phyloP scores from a whole-genome alignment of 2,113 vertebrate species.

The Mus pahari region DNA sequence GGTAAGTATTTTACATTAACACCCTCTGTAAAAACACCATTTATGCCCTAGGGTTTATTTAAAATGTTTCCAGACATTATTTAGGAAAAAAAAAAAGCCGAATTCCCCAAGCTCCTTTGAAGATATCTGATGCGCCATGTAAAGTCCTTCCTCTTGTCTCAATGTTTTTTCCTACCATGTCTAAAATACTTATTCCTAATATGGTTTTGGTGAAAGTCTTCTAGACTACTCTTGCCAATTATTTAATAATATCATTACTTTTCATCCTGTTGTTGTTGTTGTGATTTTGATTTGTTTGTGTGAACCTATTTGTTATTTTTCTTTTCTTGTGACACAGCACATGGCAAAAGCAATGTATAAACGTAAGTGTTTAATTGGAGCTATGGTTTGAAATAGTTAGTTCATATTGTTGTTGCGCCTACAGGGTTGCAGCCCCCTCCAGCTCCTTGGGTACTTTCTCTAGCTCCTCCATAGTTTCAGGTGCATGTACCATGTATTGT shows the following conservation, averaged over 20 bases:
- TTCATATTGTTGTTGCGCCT: too few relatives aligned
- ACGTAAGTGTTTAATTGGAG: not conserved
- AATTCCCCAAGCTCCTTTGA: not conserved
- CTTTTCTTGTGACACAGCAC: not conserved
- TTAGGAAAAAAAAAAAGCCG: not conserved
- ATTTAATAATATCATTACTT: not conserved
- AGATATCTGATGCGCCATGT: not conserved
- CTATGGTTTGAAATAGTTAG: not conserved
- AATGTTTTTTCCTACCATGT: not conserved
- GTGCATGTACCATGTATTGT: not conserved
- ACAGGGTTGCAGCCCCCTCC: too few relatives aligned
- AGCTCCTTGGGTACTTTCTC: too few relatives aligned
- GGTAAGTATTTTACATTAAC: not conserved
- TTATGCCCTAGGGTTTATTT: not conserved
- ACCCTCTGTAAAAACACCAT: not conserved
- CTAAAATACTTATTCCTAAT: not conserved
- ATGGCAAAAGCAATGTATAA: not conserved
- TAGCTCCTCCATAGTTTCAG: too few relatives aligned
- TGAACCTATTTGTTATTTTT: not conserved
- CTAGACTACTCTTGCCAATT: not conserved
- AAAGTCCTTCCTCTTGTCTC: not conserved
- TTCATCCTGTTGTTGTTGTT: not conserved
- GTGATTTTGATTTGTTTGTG: not conserved
- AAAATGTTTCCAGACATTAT: not conserved
- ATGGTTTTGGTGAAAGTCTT: not conserved